Base-by-base conservation (phyloP, 1,140 invertebrate species). In the Ceratina australensis region DNA sequence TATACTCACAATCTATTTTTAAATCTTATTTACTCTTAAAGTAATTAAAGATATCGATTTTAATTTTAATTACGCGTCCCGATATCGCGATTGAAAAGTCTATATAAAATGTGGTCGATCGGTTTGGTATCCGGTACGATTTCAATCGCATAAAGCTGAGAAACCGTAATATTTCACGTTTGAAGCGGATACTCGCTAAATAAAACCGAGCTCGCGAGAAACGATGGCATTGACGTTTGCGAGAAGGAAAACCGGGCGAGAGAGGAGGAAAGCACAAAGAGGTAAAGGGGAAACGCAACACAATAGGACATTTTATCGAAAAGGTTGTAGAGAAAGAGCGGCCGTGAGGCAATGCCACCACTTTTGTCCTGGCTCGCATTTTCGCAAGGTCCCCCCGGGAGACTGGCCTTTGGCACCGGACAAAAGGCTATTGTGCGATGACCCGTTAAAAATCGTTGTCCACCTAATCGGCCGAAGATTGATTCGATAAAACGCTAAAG, bases 401-500 rank as follows among this genome's bases (percentile, higher is more conserved):
- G 60, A 49, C 57, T 54, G 52, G 72, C 63, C 77, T 72, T 82
- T 74, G 66, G 52, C 63, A 57, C 63, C 22, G 47, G 68, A 84
- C 78, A 83, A 84, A 84, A 84, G 82, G 63, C 82, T 77, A 79
- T 80, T 84, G 81, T 68, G 74, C 72, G 72, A 52, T 78, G 81
- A 84, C 78, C 83, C 69, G 78, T 71, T 61, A 73, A 81, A 80
- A 84, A 83, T 84, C 82, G 78, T 67, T 67, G 72, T 76, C 72
- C 81, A 56, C 54, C 78, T 84, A 84, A 84, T 84, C 83, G 83
- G 57, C 73, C 78, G 63, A 83, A 76, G 57, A 42, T 81, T 72
- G 75, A 84, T 76, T 83, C 72, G 77, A 83, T 83, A 81, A 78
- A 81, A 85, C 77, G 57, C 77, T 72, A 72, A 84, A 80, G 78